Evolutionary conservation across 2,113 vertebrate genomes (phyloP).

Genomic region (Chunga burmeisteri): DNA sequence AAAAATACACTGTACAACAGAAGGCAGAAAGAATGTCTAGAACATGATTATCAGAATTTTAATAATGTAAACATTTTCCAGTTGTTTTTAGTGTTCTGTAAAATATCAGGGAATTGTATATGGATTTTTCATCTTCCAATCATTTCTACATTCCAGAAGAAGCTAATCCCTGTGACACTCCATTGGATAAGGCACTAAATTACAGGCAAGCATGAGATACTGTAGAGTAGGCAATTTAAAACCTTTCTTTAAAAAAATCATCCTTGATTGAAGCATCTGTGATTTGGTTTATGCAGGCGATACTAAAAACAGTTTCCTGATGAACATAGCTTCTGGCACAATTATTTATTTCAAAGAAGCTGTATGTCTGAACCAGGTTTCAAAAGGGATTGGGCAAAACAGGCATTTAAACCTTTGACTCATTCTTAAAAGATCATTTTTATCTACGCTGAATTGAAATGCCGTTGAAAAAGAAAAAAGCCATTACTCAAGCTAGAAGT

Average conservation of each 20-base stretch:
- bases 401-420: not conserved
- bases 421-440: not conserved
- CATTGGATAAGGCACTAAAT: not conserved
- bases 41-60: not conserved
- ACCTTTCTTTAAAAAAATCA: not conserved
- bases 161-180: not conserved
- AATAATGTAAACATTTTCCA: not conserved
- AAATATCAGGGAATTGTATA: not conserved
- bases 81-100: not conserved
- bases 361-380: not conserved
- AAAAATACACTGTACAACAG: not conserved
- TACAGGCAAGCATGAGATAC: not conserved
- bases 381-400: not conserved
- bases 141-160: not conserved
- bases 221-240: not conserved
- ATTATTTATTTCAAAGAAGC: not conserved
- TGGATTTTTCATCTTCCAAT: not conserved
- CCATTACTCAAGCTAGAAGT: not conserved
- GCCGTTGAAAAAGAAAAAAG: not conserved
- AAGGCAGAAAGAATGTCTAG: not conserved
- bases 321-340: not conserved
- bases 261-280: slow-evolving; percentile 15
- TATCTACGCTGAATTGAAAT: not conserved
- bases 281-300: slow-evolving; percentile 21
- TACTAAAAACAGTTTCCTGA: not conserved